phyloP scores from a whole-genome alignment of 2,113 vertebrate species.

The Naja naja region DNA sequence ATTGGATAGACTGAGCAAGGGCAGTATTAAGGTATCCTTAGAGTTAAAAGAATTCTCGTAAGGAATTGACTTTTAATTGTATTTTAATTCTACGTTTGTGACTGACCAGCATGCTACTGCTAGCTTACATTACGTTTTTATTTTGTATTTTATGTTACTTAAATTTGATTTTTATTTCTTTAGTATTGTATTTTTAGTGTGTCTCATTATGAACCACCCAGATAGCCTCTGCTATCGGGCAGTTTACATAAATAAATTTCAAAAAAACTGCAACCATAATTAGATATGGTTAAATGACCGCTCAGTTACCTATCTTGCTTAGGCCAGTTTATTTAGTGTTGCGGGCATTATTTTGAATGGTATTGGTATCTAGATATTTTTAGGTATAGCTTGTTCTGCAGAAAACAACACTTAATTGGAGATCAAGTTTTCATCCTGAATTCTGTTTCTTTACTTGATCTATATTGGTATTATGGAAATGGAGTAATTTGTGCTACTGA shows the following conservation, averaged over 20 bases:
- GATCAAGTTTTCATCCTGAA: not conserved
- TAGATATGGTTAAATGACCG: not conserved
- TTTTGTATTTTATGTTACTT: not conserved
- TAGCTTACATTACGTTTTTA: not conserved
- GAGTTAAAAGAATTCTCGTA: not conserved
- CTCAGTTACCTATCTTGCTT: not conserved
- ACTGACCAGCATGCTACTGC: not conserved
- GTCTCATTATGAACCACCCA: not conserved
- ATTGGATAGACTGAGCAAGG: not conserved
- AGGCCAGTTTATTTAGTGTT: not conserved
- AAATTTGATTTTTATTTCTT: not conserved
- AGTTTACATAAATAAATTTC: not conserved
- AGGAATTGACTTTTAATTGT: not conserved
- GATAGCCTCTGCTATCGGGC: not conserved
- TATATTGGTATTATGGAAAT: slow-evolving; percentile 49
- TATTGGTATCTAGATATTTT: not conserved
- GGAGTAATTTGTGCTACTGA: slow-evolving; percentile 36
- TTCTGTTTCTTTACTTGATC: slow-evolving; percentile 15
- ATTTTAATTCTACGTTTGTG: not conserved
- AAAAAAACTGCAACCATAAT: not conserved
- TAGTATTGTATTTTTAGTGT: not conserved
- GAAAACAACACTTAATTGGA: not conserved
- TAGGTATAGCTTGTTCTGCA: not conserved
- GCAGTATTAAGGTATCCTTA: not conserved
- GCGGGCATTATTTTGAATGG: not conserved